Conservation (phyloP, 2,797 vertebrate species). For the Mycteria americana region DNA sequence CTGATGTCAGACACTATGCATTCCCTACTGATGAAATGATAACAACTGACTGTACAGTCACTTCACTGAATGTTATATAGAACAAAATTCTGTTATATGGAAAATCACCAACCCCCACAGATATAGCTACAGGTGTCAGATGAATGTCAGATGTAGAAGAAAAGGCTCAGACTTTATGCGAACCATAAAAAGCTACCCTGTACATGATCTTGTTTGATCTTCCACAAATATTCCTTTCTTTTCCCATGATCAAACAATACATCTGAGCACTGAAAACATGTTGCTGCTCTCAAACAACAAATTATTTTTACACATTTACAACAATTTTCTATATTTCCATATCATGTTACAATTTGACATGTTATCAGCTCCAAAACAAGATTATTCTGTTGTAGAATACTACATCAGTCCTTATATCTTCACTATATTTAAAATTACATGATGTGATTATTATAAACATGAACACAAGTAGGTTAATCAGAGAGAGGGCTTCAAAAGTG, state of each 20-base stretch:
- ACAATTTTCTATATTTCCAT: neutral
- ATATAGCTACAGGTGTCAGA: neutral
- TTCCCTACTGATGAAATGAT: neutral
- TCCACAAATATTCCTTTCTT: neutral
- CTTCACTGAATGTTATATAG: neutral
- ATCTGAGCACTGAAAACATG: neutral
- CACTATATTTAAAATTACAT: neutral
- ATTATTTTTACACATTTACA: neutral
- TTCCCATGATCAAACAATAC: neutral
- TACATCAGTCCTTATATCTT: neutral
- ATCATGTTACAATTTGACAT: neutral
- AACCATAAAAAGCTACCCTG: neutral
- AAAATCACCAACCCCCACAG: neutral
- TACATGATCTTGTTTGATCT: neutral
- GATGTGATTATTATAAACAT: neutral
- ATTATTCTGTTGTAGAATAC: neutral
- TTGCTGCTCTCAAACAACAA: neutral
- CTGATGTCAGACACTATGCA: neutral
- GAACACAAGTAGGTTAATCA: neutral
- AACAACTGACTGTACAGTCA: neutral
- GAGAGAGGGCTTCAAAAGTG: neutral
- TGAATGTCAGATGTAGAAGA: neutral
- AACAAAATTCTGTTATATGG: neutral
- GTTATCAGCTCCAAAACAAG: neutral
- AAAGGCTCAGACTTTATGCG: neutral